phyloP scores from a whole-genome alignment of 2,113 vertebrate species.

The Struthidea cinerea region DNA sequence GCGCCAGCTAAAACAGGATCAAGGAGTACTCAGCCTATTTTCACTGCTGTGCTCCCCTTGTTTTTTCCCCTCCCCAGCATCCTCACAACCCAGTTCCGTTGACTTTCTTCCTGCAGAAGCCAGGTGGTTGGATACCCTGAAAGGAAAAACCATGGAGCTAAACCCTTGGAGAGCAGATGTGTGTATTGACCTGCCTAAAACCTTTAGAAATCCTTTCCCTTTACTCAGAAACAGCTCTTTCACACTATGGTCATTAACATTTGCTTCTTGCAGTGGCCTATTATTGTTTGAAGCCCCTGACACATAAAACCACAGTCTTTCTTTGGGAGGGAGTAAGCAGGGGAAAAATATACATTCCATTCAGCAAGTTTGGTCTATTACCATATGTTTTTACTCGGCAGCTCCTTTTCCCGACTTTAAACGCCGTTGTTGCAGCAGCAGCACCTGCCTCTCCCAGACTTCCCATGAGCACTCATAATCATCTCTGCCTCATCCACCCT shows the following conservation, averaged over 20 bases:
- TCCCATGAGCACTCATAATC: background rate
- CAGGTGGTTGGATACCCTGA: background rate
- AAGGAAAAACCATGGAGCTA: background rate
- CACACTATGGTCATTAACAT: background rate
- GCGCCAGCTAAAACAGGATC: background rate
- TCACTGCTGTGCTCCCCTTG: background rate
- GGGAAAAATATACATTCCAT: background rate
- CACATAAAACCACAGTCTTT: constrained; percentile 9
- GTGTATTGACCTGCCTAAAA: background rate
- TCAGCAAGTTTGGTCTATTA: background rate
- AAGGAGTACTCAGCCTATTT: background rate
- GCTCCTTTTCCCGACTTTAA: background rate
- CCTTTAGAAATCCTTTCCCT: background rate
- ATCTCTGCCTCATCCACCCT: background rate
- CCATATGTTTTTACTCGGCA: background rate
- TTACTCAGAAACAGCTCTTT: background rate
- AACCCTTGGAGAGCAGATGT: constrained; percentile 14
- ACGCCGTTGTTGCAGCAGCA: background rate
- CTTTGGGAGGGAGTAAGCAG: background rate
- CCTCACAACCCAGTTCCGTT: background rate
- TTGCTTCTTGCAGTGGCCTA: background rate
- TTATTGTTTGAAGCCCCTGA: constrained; percentile 24
- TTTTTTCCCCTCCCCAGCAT: background rate
- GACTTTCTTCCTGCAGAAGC: background rate
- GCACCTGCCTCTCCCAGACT: background rate